A percentile compares a stretch with the other conserved stretches of the same genome.
These are phyloP conservation scores for Diplazon laetatorius DNA, from an alignment of 2,888 invertebrate species.

Conservation along the genomic window DNA sequence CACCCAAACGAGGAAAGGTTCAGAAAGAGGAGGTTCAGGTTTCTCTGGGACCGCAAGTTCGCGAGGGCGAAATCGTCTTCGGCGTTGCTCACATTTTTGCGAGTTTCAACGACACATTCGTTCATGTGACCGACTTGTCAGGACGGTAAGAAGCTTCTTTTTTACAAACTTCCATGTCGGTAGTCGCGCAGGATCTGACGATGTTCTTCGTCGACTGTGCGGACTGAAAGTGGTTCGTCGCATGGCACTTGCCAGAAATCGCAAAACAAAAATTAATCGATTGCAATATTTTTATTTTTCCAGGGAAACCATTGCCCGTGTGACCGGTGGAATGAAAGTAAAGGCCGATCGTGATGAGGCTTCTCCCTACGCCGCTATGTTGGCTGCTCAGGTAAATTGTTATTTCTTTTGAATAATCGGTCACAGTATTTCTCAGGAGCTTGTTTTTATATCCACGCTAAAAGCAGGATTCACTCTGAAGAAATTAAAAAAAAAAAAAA, in stretches of 20 bases:
- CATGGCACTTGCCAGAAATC: background rate
- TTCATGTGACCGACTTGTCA: slow-evolving; percentile 99
- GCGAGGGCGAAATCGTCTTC: slow-evolving; percentile 98
- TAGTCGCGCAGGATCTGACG: too few species aligned
- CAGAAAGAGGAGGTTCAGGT: slow-evolving; percentile 98
- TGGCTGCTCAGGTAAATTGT: slow-evolving; percentile 95
- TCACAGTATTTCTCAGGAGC: too few species aligned
- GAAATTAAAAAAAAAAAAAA: too few species aligned
- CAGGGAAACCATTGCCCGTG: slow-evolving; percentile 95
- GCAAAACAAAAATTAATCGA: background rate
- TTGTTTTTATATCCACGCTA: too few species aligned
- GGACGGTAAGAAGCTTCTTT: slow-evolving; percentile 87
- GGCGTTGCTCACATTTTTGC: slow-evolving; percentile 99
- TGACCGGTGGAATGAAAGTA: slow-evolving; percentile 99
- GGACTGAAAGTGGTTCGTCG: too few species aligned
- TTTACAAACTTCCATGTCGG: background rate
- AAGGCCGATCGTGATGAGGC: slow-evolving; percentile 99
- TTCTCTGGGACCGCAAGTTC: slow-evolving; percentile 96
- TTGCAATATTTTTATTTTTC: slow-evolving; percentile 55
- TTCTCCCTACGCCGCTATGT: slow-evolving; percentile 99
- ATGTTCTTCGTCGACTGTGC: too few species aligned
- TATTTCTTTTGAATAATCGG: background rate
- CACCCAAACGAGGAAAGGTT: slow-evolving; percentile 98
- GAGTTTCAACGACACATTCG: slow-evolving; percentile 99
- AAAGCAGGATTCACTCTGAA: too few species aligned